Conservation (phyloP, 2,888 invertebrate genomes). For the Omphaloscelis lunosa region DNA sequence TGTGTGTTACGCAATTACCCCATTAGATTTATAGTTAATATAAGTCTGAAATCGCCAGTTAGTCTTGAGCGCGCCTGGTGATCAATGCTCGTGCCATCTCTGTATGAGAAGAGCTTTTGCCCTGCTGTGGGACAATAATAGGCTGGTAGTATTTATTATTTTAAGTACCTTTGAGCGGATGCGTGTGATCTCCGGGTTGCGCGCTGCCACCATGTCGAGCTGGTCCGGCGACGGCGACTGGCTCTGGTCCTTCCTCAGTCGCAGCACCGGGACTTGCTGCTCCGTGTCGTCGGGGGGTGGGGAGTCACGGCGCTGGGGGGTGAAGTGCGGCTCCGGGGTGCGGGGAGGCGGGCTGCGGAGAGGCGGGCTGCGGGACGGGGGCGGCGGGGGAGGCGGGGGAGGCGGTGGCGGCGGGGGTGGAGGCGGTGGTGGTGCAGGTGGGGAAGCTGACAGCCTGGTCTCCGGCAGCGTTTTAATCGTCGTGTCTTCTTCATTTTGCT, state of each 20-base stretch:
- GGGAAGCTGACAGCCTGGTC: not conserved
- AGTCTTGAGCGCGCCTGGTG: not conserved
- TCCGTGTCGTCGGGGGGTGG: not conserved
- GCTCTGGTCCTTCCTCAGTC: not conserved
- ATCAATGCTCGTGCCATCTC: not conserved
- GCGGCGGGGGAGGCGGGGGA: not conserved
- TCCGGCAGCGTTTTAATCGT: not conserved
- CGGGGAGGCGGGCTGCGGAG: too few species aligned
- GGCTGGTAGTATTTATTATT: not conserved
- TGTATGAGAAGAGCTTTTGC: not conserved
- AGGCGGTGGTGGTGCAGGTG: not conserved
- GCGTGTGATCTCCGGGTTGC: constrained; percentile 68
- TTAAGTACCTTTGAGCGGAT: constrained; percentile 71
- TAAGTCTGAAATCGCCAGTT: not conserved
- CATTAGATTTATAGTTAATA: not conserved
- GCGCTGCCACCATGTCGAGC: constrained; percentile 81
- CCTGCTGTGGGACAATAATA: not conserved
- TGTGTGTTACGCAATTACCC: too few species aligned
- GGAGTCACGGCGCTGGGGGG: not conserved
- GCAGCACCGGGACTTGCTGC: not conserved
- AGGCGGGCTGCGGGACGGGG: fast-evolving
- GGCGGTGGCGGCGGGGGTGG: not conserved
- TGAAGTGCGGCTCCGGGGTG: too few species aligned
- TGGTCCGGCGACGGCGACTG: constrained; percentile 58
- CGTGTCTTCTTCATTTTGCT: not conserved